Conservation (phyloP, 2,797 vertebrate genomes). For the Sebastes kiyomatsui region DNA sequence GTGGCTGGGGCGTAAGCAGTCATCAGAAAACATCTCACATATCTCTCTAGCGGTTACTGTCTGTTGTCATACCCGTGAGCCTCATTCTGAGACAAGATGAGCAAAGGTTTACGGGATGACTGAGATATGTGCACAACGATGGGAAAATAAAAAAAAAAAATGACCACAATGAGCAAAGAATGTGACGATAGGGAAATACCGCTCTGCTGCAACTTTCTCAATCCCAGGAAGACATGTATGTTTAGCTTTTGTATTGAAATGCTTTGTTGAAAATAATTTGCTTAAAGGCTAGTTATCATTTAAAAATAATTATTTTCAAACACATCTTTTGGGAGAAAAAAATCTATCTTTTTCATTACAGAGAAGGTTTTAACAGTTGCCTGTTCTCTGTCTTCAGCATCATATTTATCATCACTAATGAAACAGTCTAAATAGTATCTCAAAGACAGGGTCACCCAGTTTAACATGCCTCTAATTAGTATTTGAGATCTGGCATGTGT, state of each 20-base stretch:
- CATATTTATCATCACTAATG: constrained; percentile 32
- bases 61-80: constrained; percentile 59
- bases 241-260: background rate
- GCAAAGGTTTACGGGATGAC: constrained; percentile 52
- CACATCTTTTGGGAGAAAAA: background rate
- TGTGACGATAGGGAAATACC: constrained; percentile 39
- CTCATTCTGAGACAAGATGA: constrained; percentile 32
- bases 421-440: constrained; percentile 19
- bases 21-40: constrained; percentile 69
- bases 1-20: constrained; percentile 49
- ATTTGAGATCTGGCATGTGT: constrained; percentile 29
- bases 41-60: constrained; percentile 53
- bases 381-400: constrained; percentile 26
- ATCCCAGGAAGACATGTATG: background rate
- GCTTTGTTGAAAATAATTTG: background rate
- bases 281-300: background rate
- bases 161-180: constrained; percentile 8
- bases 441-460: constrained; percentile 15
- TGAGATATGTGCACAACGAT: constrained; percentile 34
- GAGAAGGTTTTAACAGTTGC: background rate
- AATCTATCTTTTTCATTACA: background rate
- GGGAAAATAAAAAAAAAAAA: constrained; percentile 42
- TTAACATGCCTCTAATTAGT: constrained; percentile 36
- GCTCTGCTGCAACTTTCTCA: constrained; percentile 29
- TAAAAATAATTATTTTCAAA: background rate